Percentiles rank a stretch among this genome's conserved stretches.
These are phyloP conservation scores for Thysanoteuthis rhombus DNA, from an alignment of 2,888 invertebrate species.

Conservation along the genomic window DNA sequence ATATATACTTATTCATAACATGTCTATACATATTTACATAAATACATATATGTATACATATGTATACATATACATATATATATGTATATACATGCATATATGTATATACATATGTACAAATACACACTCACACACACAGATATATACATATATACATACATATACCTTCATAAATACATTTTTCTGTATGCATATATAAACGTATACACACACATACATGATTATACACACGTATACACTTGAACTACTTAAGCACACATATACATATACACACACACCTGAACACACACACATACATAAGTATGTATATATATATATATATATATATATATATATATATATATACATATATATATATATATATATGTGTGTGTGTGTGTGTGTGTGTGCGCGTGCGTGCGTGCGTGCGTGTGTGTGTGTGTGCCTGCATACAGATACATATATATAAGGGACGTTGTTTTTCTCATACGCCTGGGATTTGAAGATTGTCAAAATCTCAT, in stretches of 20 bases:
- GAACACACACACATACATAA: too few relatives aligned
- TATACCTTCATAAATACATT: background rate
- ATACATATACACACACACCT: too few relatives aligned
- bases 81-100: background rate
- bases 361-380: background rate
- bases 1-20: background rate
- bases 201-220: background rate
- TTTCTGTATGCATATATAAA: background rate
- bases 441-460: too few relatives aligned
- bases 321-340: too few relatives aligned
- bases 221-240: too few relatives aligned
- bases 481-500: too few relatives aligned
- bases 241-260: too few relatives aligned
- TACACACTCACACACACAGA: background rate
- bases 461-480: too few relatives aligned
- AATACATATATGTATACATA: background rate
- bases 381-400: too few relatives aligned
- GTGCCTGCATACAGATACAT: too few relatives aligned
- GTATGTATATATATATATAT: too few relatives aligned
- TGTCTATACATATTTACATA: background rate
- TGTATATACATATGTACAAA: background rate
- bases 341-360: background rate
- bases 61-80: background rate
- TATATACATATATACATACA: background rate
- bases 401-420: too few relatives aligned